Base-by-base conservation (phyloP, 2,888 invertebrate species). In the Hemaris fuciformis region DNA sequence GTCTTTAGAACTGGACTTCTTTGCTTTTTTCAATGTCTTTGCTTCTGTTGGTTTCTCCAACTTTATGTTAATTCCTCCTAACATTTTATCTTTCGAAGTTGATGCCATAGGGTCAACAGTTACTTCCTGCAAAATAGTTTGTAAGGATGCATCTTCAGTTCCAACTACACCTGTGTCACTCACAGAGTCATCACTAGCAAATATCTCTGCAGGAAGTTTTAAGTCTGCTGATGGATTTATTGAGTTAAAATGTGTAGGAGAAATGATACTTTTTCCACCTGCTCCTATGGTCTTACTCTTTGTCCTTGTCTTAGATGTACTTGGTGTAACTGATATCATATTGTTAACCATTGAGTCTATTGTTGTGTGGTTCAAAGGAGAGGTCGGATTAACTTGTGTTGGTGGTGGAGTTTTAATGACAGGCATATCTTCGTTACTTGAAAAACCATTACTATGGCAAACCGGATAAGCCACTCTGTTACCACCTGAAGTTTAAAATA, bases 151-250 rank as follows among this genome's bases (percentile, higher is more conserved):
- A 53, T 89, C 89, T 57, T 91, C 91, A 10, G 75, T 62, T 13
- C 77, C 66, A 38, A 77, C 66, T 0, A 85, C 66, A 8, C 91
- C 88, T 38, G 85, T 80, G 62, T 92, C 92, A 66, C 91, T 89
- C 0, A 83, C 81, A 10, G 92, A 91, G 67, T 93, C 93, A 69
- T 93, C 93, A 70, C 90, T 91, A 56, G 93, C 93, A 77, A 93
- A 93, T 75, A 93, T 93, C 66, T 93, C 90, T 61, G 89, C 91
- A 6, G 93, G 93, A 23, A 93, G 79, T 71, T 83, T 91, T 64
- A 90, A 80, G 68, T 92, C 92, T 61, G 89, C 85, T 34, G 91
- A 74, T 59, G 88, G 88, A 48, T 88, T 87, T 65, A 91, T 74
- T 18, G 76, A 63, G 66, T 88, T 86, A 61, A 81, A 92, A 71